phyloP scores from a whole-genome alignment of 2,888 invertebrate genomes.

The Phortica okadai region DNA sequence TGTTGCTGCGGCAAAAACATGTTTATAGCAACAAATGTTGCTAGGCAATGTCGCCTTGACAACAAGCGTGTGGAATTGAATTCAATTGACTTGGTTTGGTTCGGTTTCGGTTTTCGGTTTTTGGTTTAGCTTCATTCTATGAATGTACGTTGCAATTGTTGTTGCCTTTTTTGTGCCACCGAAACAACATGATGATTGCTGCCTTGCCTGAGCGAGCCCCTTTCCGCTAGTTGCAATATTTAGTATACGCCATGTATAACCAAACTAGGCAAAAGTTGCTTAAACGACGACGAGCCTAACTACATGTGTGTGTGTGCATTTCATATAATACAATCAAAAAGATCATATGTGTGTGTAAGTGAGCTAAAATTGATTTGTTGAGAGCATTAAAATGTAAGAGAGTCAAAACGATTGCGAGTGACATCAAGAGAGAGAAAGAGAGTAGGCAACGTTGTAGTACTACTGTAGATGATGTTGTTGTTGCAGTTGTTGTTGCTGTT shows the following conservation, averaged over 20 bases:
- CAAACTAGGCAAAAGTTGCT: conserved; percentile 7
- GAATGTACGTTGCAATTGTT: conserved; percentile 42
- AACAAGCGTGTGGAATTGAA: neutral
- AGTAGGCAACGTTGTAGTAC: neutral
- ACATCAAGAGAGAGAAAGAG: neutral
- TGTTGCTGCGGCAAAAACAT: conserved; percentile 19
- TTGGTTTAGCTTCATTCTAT: too few relatives aligned
- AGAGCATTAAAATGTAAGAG: neutral
- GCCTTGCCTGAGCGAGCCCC: neutral
- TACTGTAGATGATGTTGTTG: conserved; percentile 1
- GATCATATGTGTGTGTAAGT: neutral
- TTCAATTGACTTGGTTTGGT: neutral
- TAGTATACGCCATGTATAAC: conserved; percentile 16
- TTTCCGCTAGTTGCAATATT: neutral
- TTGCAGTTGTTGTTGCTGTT: conserved; percentile 39
- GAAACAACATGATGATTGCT: neutral
- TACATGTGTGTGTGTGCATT: neutral
- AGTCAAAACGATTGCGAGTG: neutral
- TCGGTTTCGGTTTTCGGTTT: neutral
- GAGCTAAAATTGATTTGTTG: neutral
- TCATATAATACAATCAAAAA: neutral
- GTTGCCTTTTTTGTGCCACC: conserved; percentile 28
- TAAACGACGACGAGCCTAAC: neutral
- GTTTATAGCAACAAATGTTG: conserved; percentile 51
- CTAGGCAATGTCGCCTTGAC: conserved; percentile 33